Evolutionary conservation across 30 jellyfish, hydroid and myxozoan species (phyloP).

Genomic region (Turritopsis rubra): DNA sequence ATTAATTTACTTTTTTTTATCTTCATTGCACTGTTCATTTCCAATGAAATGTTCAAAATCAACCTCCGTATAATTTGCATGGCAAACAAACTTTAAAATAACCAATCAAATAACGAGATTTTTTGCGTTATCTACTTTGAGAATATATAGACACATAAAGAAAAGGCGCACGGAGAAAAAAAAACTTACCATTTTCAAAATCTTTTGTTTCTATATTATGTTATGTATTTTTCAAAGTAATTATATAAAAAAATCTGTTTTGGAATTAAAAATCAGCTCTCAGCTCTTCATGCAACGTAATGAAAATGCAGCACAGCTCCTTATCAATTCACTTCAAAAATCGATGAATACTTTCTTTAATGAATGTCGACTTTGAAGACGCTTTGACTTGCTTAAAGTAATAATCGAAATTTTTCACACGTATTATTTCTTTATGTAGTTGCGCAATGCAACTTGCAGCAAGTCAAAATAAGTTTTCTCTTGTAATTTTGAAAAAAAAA

Average conservation of each 20-base stretch:
- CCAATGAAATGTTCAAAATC: background rate
- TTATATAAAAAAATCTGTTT: background rate
- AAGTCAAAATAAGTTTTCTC: background rate
- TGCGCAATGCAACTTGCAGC: background rate
- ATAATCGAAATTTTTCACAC: background rate
- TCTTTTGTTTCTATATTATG: background rate
- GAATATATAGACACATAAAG: background rate
- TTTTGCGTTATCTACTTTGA: background rate
- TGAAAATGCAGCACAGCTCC: background rate
- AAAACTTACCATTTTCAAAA: background rate
- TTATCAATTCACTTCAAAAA: background rate
- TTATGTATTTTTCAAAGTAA: too few relatives aligned
- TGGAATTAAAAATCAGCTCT: background rate
- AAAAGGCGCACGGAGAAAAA: background rate
- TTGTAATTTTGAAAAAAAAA: background rate
- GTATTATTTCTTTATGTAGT: background rate
- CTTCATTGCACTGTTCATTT: too few relatives aligned
- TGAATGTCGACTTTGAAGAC: background rate
- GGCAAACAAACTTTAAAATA: background rate
- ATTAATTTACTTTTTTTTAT: too few relatives aligned
- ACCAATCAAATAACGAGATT: background rate
- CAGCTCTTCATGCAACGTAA: background rate
- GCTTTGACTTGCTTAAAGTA: constrained; percentile 17
- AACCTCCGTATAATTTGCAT: background rate
- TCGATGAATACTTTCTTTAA: background rate